Conservation (phyloP, 1,140 invertebrate genomes). For the Platyura marginata region DNA sequence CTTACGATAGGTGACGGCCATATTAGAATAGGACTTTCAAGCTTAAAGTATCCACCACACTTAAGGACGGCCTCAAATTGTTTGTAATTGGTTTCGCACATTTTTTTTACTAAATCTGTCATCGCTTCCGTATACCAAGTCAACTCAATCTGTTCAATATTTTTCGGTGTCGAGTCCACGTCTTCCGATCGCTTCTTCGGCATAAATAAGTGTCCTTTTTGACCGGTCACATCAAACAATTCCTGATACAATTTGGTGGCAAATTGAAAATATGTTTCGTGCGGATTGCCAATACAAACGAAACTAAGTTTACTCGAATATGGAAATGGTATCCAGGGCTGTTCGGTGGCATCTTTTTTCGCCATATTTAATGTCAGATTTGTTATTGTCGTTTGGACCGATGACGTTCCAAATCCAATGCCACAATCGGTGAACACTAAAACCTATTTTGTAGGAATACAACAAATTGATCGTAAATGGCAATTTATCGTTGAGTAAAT, state of each 20-base stretch:
- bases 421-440: constrained; percentile 21
- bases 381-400: constrained; percentile 12
- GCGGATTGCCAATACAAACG: constrained; percentile 38
- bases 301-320: constrained; percentile 61
- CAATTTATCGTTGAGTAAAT: not conserved
- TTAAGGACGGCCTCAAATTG: constrained; percentile 54
- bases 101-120: constrained; percentile 44
- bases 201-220: constrained; percentile 16
- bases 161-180: constrained; percentile 32
- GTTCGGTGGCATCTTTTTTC: not conserved
- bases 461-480: not conserved
- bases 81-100: constrained; percentile 60
- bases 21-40: constrained; percentile 43
- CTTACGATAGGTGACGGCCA: constrained; percentile 55
- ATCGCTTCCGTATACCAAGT: constrained; percentile 26
- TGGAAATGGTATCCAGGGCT: constrained; percentile 44
- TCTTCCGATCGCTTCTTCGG: constrained; percentile 28
- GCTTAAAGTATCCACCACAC: constrained; percentile 50
- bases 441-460: constrained; percentile 3
- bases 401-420: constrained; percentile 17
- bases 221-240: constrained; percentile 11
- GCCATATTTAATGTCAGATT: constrained; percentile 2
- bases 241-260: constrained; percentile 17
- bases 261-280: constrained; percentile 26
- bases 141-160: constrained; percentile 27